These are phyloP conservation scores for Molossus molossus DNA, from an alignment of 2,797 vertebrate genomes.

Conservation along the genomic window DNA sequence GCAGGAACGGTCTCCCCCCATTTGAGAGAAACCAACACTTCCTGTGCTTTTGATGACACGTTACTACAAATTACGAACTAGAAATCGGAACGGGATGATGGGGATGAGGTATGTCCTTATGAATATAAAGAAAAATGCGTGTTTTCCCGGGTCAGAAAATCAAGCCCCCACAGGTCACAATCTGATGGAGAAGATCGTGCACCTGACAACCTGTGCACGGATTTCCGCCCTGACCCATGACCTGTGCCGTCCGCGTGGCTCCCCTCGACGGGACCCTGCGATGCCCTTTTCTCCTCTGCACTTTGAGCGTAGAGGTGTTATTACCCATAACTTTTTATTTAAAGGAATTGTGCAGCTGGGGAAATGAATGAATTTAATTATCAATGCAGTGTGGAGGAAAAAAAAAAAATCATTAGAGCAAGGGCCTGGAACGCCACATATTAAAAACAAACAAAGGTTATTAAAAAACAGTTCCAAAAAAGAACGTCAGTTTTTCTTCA, in stretches of 20 bases:
- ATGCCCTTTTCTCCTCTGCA: conserved; percentile 90
- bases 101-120: conserved; percentile 30
- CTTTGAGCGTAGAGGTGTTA: conserved; percentile 90
- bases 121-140: background rate
- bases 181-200: background rate
- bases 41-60: conserved; percentile 32
- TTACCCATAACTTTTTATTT: conserved; percentile 92
- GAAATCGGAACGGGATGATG: conserved; percentile 47
- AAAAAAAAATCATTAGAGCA: conserved; percentile 93
- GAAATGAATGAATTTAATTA: conserved; percentile 95
- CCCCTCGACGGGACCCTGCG: conserved; percentile 70
- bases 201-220: background rate
- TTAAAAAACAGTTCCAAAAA: conserved; percentile 91
- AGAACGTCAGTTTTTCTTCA: conserved; percentile 87
- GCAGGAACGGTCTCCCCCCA: conserved; percentile 65
- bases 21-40: conserved; percentile 41
- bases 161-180: background rate
- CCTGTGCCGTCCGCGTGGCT: conserved; percentile 56
- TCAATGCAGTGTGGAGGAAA: conserved; percentile 90
- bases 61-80: conserved; percentile 68
- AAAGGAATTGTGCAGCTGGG: conserved; percentile 91
- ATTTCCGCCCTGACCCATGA: conserved; percentile 75
- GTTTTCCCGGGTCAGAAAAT: background rate
- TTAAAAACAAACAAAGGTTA: conserved; percentile 93
- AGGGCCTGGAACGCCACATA: conserved; percentile 91